Evolutionary conservation across 30 jellyfish, hydroid and myxozoan species (phyloP), one percentile per base, ranked within the genome.

Genomic region (Aurelia aurita complex sp. Pacific): DNA sequence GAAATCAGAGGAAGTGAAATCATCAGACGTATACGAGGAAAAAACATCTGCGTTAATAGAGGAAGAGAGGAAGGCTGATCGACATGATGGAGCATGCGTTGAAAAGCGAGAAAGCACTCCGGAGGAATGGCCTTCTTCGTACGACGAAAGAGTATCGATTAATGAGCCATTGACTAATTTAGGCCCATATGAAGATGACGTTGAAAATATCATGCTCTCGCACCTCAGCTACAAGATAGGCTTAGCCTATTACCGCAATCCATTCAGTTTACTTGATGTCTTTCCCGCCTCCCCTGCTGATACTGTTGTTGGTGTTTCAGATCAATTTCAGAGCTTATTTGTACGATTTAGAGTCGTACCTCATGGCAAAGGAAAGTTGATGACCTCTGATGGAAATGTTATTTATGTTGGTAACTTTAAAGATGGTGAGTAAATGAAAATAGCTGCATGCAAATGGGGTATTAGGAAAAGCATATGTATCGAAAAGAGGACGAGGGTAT

Each of bases 361-460:
- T n/a, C 88, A 77, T 63, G 88, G 88, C 5, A 62, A 77, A 35
- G 88, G 88, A 54, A 77, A 61, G 38, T 76, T 77, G 19, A 5
- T 46, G 29, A 64, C 77, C 6, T 38, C 67, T 23, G 77, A 62
- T 62, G 88, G 51, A 6, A 64, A 40, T 15, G 70, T 77, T 51
- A 77, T 77, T 69, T 77, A 77, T 69, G 60, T 64, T 35, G 88
- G 88, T 8, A 71, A 64, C 43, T 77, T 77, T 29, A 77, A 64
- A 62, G 16, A 77, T 77, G 88, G 88, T 64, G 42, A 32, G 78
- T 62, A 29, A 46, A 40, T 40, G 6, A 40, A 40, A 40, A 46
- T 46, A 46, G 57, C 14, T 4, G 57, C 57, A 46, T 9, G 15
- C 6, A 46, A 7, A 46, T 2, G 54, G 12, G 54, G 54, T 43